Evolutionary conservation across 1,140 invertebrate genomes (phyloP).

Genomic region (Periplaneta americana): DNA sequence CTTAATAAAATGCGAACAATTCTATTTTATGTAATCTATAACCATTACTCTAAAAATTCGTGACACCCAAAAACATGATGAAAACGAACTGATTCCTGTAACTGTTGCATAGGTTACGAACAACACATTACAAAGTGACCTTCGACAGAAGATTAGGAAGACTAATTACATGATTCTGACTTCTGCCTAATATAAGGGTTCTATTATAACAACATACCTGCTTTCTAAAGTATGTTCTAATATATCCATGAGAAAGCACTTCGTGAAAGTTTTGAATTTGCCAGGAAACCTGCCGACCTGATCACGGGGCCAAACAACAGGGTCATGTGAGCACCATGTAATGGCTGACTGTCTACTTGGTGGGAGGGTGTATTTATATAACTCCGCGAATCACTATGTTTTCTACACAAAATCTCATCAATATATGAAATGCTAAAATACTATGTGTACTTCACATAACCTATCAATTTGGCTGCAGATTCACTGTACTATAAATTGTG

Average conservation of each 20-base stretch:
- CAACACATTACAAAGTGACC: neutral
- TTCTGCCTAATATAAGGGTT: neutral
- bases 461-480: neutral
- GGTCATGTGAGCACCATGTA: slow-evolving; percentile 25
- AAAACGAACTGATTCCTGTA: too few species aligned
- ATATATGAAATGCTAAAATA: neutral
- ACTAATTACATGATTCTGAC: too few species aligned
- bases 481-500: neutral
- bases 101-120: neutral
- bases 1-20: too few species aligned
- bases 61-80: too few species aligned
- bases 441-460: neutral
- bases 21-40: too few species aligned
- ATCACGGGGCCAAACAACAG: slow-evolving; percentile 27
- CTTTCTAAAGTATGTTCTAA: slow-evolving; percentile 21
- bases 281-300: slow-evolving; percentile 20
- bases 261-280: slow-evolving; percentile 24
- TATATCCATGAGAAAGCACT: slow-evolving; percentile 22
- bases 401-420: neutral
- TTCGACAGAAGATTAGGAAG: neutral
- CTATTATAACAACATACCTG: slow-evolving; percentile 15
- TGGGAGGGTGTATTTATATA: neutral
- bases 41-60: too few species aligned
- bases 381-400: neutral
- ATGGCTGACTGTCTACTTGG: slow-evolving; percentile 3